Conservation (phyloP, 2,888 invertebrate genomes). For the Tetanocera ferruginea region DNA sequence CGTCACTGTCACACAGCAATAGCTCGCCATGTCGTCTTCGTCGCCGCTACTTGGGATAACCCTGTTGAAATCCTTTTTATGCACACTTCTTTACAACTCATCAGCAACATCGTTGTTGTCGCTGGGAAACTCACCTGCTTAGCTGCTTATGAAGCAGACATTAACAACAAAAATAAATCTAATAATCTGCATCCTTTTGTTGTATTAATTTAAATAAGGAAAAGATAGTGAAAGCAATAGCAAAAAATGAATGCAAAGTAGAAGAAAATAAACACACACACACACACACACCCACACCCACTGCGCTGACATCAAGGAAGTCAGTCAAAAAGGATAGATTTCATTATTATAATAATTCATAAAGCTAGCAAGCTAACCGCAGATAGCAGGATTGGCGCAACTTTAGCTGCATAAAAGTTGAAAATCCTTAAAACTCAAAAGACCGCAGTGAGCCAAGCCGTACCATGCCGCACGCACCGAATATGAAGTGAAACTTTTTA, state of each 20-base stretch:
- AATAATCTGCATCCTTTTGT: constrained; percentile 35
- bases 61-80: too few relatives aligned
- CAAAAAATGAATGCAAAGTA: background rate
- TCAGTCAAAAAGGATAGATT: constrained; percentile 27
- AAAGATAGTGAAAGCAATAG: background rate
- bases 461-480: background rate
- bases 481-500: constrained; percentile 37
- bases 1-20: too few relatives aligned
- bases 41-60: too few relatives aligned
- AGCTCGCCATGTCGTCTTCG: too few relatives aligned
- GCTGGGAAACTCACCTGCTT: background rate
- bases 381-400: background rate
- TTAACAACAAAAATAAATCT: constrained; percentile 3
- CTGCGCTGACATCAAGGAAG: constrained; percentile 16
- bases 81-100: background rate
- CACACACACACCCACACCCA: too few relatives aligned
- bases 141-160: constrained; percentile 16
- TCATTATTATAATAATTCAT: constrained; percentile 57
- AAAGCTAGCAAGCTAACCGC: constrained; percentile 48
- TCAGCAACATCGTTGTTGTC: background rate
- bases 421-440: constrained; percentile 12
- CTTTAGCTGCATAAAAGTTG: background rate
- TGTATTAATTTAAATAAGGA: constrained; percentile 34
- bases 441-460: background rate
- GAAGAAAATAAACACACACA: too few relatives aligned